Conservation (phyloP, 2,797 vertebrate species). For the Anguilla obscura region DNA sequence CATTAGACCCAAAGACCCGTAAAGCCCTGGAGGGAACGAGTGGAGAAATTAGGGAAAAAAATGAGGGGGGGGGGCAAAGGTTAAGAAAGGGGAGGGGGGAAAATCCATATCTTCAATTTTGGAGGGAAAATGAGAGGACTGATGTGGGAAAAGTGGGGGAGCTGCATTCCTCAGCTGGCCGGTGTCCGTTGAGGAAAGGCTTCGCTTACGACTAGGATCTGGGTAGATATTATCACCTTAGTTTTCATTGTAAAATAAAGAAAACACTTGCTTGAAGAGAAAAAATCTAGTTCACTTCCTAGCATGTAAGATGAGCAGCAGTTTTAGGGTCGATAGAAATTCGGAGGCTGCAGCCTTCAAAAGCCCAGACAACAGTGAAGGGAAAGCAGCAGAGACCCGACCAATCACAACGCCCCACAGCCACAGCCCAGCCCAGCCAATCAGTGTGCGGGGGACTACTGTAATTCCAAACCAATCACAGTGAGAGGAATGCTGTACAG, state of each 20-base stretch:
- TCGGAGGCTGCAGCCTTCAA: neutral
- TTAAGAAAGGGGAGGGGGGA: conserved; percentile 35
- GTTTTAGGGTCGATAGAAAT: conserved; percentile 26
- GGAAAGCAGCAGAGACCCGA: neutral
- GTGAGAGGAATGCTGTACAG: neutral
- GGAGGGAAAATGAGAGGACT: neutral
- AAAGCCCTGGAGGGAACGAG: neutral
- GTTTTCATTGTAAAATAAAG: conserved; percentile 45
- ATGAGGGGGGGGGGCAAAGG: neutral
- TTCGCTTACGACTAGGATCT: conserved; percentile 44
- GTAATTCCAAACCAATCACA: neutral
- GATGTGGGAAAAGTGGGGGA: conserved; percentile 12
- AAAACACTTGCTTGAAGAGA: conserved; percentile 25
- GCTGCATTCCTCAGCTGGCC: conserved; percentile 41
- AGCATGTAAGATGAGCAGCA: conserved; percentile 51
- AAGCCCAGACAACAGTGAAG: neutral
- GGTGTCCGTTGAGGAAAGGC: conserved; percentile 45
- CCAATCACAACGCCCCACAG: neutral
- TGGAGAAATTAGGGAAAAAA: neutral
- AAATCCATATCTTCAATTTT: conserved; percentile 31
- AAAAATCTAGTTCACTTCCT: conserved; percentile 35
- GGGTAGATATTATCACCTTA: conserved; percentile 48
- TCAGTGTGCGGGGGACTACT: neutral
- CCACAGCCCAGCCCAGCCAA: neutral
- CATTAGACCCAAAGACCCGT: neutral